Evolutionary conservation across 2,888 invertebrate genomes (phyloP).

Genomic region (Scaptomyza flava): DNA sequence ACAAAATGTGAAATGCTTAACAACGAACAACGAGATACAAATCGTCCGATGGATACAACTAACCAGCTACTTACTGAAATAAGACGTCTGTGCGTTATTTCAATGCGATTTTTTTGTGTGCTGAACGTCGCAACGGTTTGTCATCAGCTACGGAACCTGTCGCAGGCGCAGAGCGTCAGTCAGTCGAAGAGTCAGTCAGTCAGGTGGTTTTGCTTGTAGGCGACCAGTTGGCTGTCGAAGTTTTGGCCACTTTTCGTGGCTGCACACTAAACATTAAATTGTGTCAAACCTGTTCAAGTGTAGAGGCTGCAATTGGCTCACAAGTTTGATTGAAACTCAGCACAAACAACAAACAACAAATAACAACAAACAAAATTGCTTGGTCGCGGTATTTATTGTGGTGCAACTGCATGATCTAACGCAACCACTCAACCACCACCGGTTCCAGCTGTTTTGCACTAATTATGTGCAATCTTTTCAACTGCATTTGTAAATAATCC

Average conservation of each 20-base stretch:
- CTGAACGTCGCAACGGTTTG: conserved; percentile 11
- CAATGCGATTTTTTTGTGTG: conserved; percentile 22
- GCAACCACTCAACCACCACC: conserved; percentile 11
- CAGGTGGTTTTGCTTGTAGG: conserved; percentile 5
- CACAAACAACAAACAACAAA: not conserved
- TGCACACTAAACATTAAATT: conserved; percentile 30
- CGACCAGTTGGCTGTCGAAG: not conserved
- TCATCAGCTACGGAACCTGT: conserved; percentile 48
- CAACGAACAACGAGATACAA: conserved; percentile 56
- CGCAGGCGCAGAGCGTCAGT: conserved; percentile 22
- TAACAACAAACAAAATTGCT: conserved; percentile 26
- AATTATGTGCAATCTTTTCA: conserved; percentile 22
- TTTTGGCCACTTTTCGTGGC: conserved; percentile 40
- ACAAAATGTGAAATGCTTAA: conserved; percentile 55
- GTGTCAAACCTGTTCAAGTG: conserved; percentile 72
- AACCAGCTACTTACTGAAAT: conserved; percentile 33
- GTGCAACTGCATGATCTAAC: conserved; percentile 58
- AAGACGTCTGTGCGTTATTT: conserved; percentile 17
- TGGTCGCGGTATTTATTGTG: conserved; percentile 55
- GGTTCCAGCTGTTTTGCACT: conserved; percentile 7
- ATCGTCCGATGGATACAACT: conserved; percentile 32
- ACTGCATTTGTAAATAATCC: conserved; percentile 40
- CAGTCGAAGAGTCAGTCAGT: conserved; percentile 6
- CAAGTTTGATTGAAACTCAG: conserved; percentile 54
- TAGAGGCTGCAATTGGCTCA: conserved; percentile 35